phyloP scores from a whole-genome alignment of 53 echinoderm and acorn worm species.

The Antedon mediterranea region DNA sequence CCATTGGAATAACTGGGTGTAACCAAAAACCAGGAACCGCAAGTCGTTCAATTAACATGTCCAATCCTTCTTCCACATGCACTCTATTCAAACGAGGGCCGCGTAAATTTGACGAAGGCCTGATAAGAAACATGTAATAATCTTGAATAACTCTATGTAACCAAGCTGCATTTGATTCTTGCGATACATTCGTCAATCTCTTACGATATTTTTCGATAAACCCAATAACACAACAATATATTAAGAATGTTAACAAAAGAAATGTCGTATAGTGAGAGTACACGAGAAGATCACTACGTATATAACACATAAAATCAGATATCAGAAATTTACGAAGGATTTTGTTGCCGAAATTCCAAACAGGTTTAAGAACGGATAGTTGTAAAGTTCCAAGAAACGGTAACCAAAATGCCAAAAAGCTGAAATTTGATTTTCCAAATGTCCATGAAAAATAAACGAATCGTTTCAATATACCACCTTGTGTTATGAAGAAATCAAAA shows the following conservation, averaged over 20 bases:
- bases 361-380: constrained; percentile 29
- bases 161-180: constrained; percentile 42
- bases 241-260: constrained; percentile 22
- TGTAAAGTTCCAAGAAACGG: constrained; percentile 62
- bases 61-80: constrained; percentile 42
- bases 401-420: constrained; percentile 66
- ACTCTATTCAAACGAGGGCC: constrained; percentile 23
- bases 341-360: constrained; percentile 38
- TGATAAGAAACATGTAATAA: constrained; percentile 56
- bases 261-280: constrained; percentile 29
- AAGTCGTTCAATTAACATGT: constrained; percentile 40
- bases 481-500: constrained; percentile 54
- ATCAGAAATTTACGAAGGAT: constrained; percentile 25
- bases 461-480: constrained; percentile 63
- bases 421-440: constrained; percentile 53
- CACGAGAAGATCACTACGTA: constrained; percentile 59
- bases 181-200: constrained; percentile 1
- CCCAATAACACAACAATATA: constrained; percentile 35
- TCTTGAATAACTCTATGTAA: constrained; percentile 31
- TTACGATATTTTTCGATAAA: constrained; percentile 31
- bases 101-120: constrained; percentile 27
- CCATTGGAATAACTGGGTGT: constrained; percentile 40
- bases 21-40: constrained; percentile 69
- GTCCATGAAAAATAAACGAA: constrained; percentile 58
- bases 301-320: constrained; percentile 29